These are phyloP conservation scores for Psettodes erumei DNA, from an alignment of 2,113 vertebrate species.

Conservation along the genomic window DNA sequence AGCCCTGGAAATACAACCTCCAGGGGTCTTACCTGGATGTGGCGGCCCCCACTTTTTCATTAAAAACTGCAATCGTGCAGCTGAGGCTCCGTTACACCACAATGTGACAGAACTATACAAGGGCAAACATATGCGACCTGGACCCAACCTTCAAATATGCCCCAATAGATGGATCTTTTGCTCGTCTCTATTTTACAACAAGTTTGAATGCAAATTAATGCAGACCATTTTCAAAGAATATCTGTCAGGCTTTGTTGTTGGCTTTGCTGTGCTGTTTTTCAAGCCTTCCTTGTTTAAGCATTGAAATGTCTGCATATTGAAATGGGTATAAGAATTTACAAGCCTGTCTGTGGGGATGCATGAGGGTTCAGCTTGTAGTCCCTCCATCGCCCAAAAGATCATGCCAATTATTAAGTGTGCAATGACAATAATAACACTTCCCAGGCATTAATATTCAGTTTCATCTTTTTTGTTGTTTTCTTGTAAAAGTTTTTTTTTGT, in stretches of 20 bases:
- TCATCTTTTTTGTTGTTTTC: not conserved
- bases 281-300: conserved; percentile 60
- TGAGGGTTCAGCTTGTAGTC: fast-evolving
- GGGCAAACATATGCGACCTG: conserved; percentile 84
- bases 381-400: not conserved
- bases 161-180: conserved; percentile 71
- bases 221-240: conserved; percentile 58
- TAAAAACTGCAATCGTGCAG: conserved; percentile 75
- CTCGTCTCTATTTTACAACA: conserved; percentile 67
- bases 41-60: conserved; percentile 75
- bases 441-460: not conserved
- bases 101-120: conserved; percentile 76
- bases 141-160: conserved; percentile 72
- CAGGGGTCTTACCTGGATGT: conserved; percentile 79
- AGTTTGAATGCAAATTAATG: conserved; percentile 79
- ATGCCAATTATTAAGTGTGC: not conserved
- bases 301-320: conserved; percentile 50
- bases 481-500: not conserved
- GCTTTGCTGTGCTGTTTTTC: conserved; percentile 60
- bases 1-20: conserved; percentile 74
- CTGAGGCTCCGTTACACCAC: conserved; percentile 83
- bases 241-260: conserved; percentile 50
- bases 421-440: not conserved
- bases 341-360: not conserved
- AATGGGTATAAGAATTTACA: conserved; percentile 11